A percentile compares a stretch with the other conserved stretches of the same genome.
Conservation (phyloP, 23 tunicate species). For the Styela plicata region DNA sequence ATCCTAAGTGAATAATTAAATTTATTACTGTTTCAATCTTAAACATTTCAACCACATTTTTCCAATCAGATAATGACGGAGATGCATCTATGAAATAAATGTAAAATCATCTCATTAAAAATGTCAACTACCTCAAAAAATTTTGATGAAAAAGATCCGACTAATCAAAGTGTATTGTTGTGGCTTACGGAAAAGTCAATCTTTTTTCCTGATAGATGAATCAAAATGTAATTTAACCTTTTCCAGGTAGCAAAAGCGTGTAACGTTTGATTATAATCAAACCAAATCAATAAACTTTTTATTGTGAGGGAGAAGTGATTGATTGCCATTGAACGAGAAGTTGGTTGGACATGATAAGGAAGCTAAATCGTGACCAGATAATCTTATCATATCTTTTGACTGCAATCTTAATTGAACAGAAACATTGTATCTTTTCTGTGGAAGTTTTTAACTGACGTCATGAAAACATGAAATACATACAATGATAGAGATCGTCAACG, state of each 20-base stretch:
- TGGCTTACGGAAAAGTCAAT: background rate
- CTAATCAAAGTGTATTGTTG: background rate
- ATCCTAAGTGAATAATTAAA: too few relatives aligned
- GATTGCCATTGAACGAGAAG: background rate
- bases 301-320: background rate
- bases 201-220: background rate
- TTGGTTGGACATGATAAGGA: background rate
- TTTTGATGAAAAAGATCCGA: too few relatives aligned
- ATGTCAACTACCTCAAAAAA: too few relatives aligned
- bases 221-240: background rate
- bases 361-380: background rate
- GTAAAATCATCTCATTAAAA: background rate
- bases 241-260: background rate
- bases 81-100: too few relatives aligned
- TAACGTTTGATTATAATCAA: background rate
- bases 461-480: background rate
- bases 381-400: background rate
- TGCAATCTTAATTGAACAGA: background rate
- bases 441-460: background rate
- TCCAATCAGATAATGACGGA: too few relatives aligned
- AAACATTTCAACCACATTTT: too few relatives aligned
- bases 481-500: too few relatives aligned
- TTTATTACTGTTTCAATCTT: too few relatives aligned
- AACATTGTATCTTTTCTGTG: background rate
- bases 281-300: background rate